These are phyloP conservation scores for Drosophila parabipectinata DNA, from an alignment of 1,140 invertebrate genomes.

Conservation along the genomic window DNA sequence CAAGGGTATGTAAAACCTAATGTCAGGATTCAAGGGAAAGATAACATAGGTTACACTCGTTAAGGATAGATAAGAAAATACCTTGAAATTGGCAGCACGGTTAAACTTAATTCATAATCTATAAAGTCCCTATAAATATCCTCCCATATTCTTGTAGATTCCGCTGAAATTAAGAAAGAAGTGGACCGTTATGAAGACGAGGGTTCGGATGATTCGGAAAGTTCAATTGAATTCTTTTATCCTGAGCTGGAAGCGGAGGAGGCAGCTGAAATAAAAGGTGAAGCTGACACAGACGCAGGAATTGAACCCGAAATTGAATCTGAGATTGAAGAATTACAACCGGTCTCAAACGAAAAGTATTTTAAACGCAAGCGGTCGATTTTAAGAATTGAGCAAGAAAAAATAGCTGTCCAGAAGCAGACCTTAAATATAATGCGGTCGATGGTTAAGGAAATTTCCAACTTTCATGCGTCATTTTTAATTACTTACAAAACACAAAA, in stretches of 20 bases:
- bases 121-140: too few relatives aligned
- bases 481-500: not conserved
- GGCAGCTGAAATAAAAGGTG: not conserved
- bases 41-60: not conserved
- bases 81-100: too few relatives aligned
- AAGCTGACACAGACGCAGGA: not conserved
- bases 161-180: not conserved
- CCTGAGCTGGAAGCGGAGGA: not conserved
- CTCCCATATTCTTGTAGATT: not conserved
- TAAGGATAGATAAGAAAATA: too few relatives aligned
- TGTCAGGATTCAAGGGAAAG: not conserved
- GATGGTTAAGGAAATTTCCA: constrained; percentile 7
- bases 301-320: not conserved
- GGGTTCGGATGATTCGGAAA: not conserved
- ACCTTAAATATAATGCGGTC: constrained; percentile 1
- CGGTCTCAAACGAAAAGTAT: not conserved
- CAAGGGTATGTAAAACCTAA: not conserved
- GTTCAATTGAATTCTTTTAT: not conserved
- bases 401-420: constrained; percentile 11
- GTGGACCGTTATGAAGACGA: not conserved
- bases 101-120: too few relatives aligned
- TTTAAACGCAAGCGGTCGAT: not conserved
- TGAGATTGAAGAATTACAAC: not conserved
- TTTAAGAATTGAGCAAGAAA: not conserved
- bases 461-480: not conserved